These are phyloP conservation scores for Dichetophora obliterata DNA, from an alignment of 2,888 invertebrate genomes.

Conservation along the genomic window DNA sequence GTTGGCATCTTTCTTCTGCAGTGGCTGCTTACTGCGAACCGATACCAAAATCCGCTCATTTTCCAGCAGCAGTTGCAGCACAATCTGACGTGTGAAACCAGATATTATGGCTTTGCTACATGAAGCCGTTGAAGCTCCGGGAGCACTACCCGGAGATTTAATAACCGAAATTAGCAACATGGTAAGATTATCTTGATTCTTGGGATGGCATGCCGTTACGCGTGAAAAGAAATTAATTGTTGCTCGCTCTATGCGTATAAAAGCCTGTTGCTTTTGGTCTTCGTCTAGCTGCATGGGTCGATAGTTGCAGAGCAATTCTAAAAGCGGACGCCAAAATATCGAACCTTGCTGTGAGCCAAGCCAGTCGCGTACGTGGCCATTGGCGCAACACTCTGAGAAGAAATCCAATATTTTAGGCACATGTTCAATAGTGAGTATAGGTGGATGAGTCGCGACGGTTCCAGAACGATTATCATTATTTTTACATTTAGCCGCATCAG, in stretches of 20 bases:
- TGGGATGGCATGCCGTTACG: slow-evolving; percentile 86
- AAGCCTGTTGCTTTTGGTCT: slow-evolving; percentile 68
- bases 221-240: slow-evolving; percentile 86
- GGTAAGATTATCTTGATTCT: slow-evolving; percentile 87
- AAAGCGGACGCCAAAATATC: slow-evolving; percentile 87
- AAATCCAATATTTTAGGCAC: slow-evolving; percentile 82
- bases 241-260: slow-evolving; percentile 79
- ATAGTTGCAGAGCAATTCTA: slow-evolving; percentile 80
- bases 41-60: slow-evolving; percentile 87
- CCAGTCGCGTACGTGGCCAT: slow-evolving; percentile 89
- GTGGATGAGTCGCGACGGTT: slow-evolving; percentile 62
- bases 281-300: slow-evolving; percentile 66
- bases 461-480: slow-evolving; percentile 54
- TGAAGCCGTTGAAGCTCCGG: slow-evolving; percentile 42
- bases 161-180: slow-evolving; percentile 74
- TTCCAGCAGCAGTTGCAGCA: slow-evolving; percentile 87
- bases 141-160: slow-evolving; percentile 32
- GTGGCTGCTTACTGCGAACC: slow-evolving; percentile 71
- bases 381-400: slow-evolving; percentile 84
- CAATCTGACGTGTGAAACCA: slow-evolving; percentile 88
- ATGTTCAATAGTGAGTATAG: slow-evolving; percentile 74
- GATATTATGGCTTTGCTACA: slow-evolving; percentile 72
- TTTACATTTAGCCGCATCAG: slow-evolving; percentile 71
- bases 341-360: slow-evolving; percentile 84
- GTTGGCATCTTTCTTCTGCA: slow-evolving; percentile 62